Conservation (phyloP, 92 coral and sea anemone species). For the Montipora capitata region DNA sequence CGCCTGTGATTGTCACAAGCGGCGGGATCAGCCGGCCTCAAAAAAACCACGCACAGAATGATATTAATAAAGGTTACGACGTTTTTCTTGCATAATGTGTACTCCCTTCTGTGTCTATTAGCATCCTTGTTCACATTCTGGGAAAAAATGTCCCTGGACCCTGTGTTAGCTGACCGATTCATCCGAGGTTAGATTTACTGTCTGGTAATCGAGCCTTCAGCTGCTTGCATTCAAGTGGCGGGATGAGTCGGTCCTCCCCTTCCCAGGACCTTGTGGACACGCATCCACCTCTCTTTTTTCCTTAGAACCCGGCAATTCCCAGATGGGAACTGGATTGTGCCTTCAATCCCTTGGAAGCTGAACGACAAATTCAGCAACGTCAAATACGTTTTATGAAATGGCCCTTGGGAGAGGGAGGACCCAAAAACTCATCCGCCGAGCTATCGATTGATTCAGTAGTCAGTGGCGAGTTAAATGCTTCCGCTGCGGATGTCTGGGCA, state of each 20-base stretch:
- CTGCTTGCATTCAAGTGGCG: slow-evolving; percentile 51
- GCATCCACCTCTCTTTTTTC: background rate
- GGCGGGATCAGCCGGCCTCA: slow-evolving; percentile 1
- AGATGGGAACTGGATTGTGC: slow-evolving; percentile 37
- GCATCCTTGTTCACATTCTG: too few relatives aligned
- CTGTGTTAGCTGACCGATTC: slow-evolving; percentile 22
- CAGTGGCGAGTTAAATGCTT: background rate
- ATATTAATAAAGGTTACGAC: background rate
- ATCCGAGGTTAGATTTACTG: slow-evolving; percentile 47
- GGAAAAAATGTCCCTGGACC: too few relatives aligned
- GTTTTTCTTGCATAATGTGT: background rate
- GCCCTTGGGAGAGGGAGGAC: slow-evolving; percentile 49
- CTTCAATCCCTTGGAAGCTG: slow-evolving; percentile 45
- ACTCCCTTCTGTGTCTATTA: slow-evolving; percentile 1
- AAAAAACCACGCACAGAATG: slow-evolving; percentile 23
- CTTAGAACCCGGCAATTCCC: slow-evolving; percentile 32
- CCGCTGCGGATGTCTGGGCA: slow-evolving; percentile 40
- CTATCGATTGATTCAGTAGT: slow-evolving; percentile 21
- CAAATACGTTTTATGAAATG: slow-evolving; percentile 1
- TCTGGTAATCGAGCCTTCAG: slow-evolving; percentile 37
- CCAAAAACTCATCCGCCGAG: slow-evolving; percentile 17
- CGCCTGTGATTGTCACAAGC: slow-evolving; percentile 44
- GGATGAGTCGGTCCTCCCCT: slow-evolving; percentile 56
- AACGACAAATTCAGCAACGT: slow-evolving; percentile 10
- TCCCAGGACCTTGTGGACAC: slow-evolving; percentile 1